These are phyloP conservation scores for Planococcus citri DNA, from an alignment of 1,140 invertebrate genomes.

Conservation along the genomic window DNA sequence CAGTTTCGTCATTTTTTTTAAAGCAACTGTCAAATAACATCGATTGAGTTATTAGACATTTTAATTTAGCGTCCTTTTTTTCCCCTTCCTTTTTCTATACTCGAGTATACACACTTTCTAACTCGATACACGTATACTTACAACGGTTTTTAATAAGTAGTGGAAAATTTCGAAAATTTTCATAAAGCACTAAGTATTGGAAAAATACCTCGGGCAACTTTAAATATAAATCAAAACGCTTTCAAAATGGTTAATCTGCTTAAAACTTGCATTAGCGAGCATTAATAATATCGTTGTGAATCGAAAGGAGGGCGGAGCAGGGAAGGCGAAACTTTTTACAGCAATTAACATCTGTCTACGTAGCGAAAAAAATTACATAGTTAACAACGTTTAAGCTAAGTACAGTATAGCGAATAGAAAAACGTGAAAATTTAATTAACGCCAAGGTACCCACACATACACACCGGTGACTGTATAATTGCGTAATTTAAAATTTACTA, in stretches of 20 bases:
- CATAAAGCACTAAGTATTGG: no score
- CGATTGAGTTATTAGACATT: not conserved
- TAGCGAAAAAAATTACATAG: not conserved
- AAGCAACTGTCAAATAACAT: not conserved
- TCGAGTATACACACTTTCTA: no score
- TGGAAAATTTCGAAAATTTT: not conserved
- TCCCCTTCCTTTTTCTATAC: no score
- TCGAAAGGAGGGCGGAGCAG: no score
- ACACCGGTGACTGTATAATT: not conserved
- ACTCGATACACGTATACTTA: no score
- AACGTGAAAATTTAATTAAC: constrained; percentile 3
- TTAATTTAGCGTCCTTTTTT: not conserved
- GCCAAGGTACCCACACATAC: no score
- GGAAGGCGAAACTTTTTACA: not conserved
- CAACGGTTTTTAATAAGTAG: not conserved
- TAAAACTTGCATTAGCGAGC: not conserved
- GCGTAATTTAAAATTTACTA: not conserved
- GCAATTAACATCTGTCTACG: not conserved
- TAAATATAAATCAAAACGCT: not conserved
- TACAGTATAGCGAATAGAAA: not conserved
- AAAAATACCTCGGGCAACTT: not conserved
- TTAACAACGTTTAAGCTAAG: not conserved
- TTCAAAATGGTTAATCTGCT: not conserved
- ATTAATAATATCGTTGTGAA: no score
- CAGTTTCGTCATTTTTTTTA: not conserved